A percentile compares a stretch with the other conserved stretches of the same genome.
These are phyloP conservation scores for Verasper variegatus DNA, from an alignment of 2,113 vertebrate genomes.

Conservation along the genomic window DNA sequence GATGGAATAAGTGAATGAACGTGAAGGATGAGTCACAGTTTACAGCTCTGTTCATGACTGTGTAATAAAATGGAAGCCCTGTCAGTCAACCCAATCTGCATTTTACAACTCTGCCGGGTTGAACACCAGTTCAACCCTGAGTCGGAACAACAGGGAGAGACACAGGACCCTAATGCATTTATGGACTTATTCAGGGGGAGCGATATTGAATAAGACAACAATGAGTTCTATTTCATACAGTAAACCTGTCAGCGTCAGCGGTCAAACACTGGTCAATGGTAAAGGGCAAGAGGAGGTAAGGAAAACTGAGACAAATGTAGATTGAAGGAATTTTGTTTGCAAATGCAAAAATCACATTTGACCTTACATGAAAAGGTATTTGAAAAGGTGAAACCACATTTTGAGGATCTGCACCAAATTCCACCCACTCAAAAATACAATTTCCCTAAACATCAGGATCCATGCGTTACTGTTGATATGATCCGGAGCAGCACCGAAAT, in stretches of 20 bases:
- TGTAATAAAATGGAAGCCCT: constrained; percentile 77
- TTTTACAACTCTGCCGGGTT: constrained; percentile 81
- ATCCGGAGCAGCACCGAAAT: too few relatives aligned
- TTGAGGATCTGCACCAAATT: too few relatives aligned
- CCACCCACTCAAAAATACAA: too few relatives aligned
- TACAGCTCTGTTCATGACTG: constrained; percentile 75
- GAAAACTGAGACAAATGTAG: not conserved
- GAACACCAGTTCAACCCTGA: constrained; percentile 73
- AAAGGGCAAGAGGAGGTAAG: constrained; percentile 61
- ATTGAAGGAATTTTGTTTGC: not conserved
- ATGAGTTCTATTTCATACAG: constrained; percentile 76
- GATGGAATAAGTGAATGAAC: constrained; percentile 59
- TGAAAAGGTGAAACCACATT: too few relatives aligned
- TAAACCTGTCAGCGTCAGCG: constrained; percentile 73
- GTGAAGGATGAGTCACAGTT: constrained; percentile 72
- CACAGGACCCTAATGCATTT: constrained; percentile 71
- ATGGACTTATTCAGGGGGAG: constrained; percentile 73
- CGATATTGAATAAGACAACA: constrained; percentile 73
- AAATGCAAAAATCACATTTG: not conserved
- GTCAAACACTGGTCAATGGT: constrained; percentile 74
- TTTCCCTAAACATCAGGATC: too few relatives aligned
- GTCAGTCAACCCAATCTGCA: constrained; percentile 82
- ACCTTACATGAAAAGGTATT: not conserved
- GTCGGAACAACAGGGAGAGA: constrained; percentile 62
- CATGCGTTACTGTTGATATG: too few relatives aligned